A percentile compares a stretch with the other conserved stretches of the same genome.
phyloP scores from a whole-genome alignment of 1,140 invertebrate genomes.

The Stegodyphus dumicola region DNA sequence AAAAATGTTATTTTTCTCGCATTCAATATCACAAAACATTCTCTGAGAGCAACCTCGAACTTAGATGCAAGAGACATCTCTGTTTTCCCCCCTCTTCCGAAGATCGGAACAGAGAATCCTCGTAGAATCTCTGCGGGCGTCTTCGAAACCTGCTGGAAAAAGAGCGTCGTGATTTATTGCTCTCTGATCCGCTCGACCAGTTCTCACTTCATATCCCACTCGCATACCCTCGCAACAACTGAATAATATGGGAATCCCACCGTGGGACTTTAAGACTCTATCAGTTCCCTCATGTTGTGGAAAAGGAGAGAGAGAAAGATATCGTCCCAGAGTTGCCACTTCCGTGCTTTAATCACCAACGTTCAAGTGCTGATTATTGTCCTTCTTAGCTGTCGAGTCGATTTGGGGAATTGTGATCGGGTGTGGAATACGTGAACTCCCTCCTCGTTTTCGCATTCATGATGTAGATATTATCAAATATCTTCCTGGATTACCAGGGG shows the following conservation, averaged over 20 bases:
- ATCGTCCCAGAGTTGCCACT: not conserved
- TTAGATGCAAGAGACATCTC: not conserved
- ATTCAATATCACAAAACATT: not conserved
- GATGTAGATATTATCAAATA: too few species aligned
- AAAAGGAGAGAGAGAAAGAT: too few species aligned
- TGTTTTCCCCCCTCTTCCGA: not conserved
- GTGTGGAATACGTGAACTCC: too few species aligned
- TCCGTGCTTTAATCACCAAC: slow-evolving; percentile 37
- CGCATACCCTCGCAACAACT: slow-evolving; percentile 16
- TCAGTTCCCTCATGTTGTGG: slow-evolving; percentile 29
- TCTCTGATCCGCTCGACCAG: slow-evolving; percentile 44
- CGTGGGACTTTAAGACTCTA: slow-evolving; percentile 38
- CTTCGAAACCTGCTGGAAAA: too few species aligned
- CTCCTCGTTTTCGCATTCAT: too few species aligned
- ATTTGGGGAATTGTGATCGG: too few species aligned
- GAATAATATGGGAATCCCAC: slow-evolving; percentile 39
- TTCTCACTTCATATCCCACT: not conserved
- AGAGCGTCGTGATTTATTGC: slow-evolving; percentile 40
- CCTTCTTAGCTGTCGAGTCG: not conserved
- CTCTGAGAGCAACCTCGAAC: not conserved
- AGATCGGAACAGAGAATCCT: not conserved
- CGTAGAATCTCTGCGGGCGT: not conserved
- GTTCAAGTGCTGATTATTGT: slow-evolving; percentile 9
- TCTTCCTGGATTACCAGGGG: too few species aligned
- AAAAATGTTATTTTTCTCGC: not conserved